Conservation (phyloP, 2,797 vertebrate genomes). For the Graptemys geographica region DNA sequence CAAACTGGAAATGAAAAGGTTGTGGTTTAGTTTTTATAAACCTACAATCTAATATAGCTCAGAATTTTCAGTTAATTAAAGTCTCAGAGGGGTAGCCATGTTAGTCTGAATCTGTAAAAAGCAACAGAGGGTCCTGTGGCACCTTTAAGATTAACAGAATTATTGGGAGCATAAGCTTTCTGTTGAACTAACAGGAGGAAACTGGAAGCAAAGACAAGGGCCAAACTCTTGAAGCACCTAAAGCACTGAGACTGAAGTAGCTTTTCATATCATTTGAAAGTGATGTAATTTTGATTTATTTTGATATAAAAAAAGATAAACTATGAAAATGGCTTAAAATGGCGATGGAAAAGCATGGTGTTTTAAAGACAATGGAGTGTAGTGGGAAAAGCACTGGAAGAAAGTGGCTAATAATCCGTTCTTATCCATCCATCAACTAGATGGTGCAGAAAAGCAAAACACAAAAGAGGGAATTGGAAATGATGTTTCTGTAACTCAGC, state of each 20-base stretch:
- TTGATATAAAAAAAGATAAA: constrained; percentile 31
- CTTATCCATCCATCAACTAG: constrained; percentile 45
- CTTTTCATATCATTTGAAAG: constrained; percentile 25
- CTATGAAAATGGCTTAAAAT: constrained; percentile 11
- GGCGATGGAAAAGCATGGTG: background rate
- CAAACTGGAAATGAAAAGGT: background rate
- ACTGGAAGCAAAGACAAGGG: background rate
- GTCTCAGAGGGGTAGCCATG: too few relatives aligned
- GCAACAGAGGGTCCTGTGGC: too few relatives aligned
- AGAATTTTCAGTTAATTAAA: background rate
- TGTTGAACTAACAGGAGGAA: background rate
- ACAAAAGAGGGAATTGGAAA: constrained; percentile 42
- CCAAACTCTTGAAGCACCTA: background rate
- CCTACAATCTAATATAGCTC: background rate
- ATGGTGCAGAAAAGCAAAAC: constrained; percentile 51
- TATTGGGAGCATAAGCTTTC: too few relatives aligned
- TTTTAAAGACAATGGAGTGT: background rate
- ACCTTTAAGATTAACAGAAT: too few relatives aligned
- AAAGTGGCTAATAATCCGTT: constrained; percentile 44
- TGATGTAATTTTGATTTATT: constrained; percentile 5
- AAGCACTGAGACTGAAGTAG: background rate
- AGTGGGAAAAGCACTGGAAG: background rate
- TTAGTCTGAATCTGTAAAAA: too few relatives aligned
- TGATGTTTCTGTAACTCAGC: constrained; percentile 9
- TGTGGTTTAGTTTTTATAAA: background rate